Conservation (phyloP, 2,888 invertebrate genomes). For the Idaea dimidiata region DNA sequence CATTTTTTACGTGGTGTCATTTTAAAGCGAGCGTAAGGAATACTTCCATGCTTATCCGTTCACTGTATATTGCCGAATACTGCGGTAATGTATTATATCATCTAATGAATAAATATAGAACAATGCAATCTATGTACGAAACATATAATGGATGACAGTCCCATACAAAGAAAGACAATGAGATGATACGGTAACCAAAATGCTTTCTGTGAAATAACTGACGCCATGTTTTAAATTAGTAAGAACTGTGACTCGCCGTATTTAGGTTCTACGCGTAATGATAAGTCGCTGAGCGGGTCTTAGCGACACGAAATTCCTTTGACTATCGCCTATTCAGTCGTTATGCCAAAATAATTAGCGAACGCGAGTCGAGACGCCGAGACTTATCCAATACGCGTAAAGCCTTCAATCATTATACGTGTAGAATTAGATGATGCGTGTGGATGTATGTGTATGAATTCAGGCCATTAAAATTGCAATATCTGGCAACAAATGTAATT, state of each 20-base stretch:
- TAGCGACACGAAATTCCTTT: too few relatives aligned
- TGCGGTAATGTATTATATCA: slow-evolving; percentile 27
- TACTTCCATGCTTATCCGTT: too few relatives aligned
- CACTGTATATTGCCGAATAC: too few relatives aligned
- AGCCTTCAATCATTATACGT: neutral
- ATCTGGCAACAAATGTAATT: neutral
- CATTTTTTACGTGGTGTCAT: too few relatives aligned
- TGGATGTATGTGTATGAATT: neutral
- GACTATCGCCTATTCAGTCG: too few relatives aligned
- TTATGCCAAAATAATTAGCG: too few relatives aligned
- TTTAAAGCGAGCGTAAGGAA: too few relatives aligned
- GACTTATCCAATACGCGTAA: too few relatives aligned
- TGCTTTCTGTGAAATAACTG: neutral
- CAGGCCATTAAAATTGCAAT: neutral
- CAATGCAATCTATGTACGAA: slow-evolving; percentile 47
- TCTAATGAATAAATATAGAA: slow-evolving; percentile 45
- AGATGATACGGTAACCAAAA: slow-evolving; percentile 19
- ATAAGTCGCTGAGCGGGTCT: too few relatives aligned
- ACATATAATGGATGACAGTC: slow-evolving; percentile 47
- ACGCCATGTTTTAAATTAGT: neutral
- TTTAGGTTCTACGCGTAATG: neutral
- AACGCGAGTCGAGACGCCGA: too few relatives aligned
- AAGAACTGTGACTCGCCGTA: neutral
- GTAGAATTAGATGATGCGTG: neutral
- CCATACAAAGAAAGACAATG: slow-evolving; percentile 34